These are phyloP conservation scores for Capromys pilorides DNA, from an alignment of 2,797 vertebrate species.

Conservation along the genomic window DNA sequence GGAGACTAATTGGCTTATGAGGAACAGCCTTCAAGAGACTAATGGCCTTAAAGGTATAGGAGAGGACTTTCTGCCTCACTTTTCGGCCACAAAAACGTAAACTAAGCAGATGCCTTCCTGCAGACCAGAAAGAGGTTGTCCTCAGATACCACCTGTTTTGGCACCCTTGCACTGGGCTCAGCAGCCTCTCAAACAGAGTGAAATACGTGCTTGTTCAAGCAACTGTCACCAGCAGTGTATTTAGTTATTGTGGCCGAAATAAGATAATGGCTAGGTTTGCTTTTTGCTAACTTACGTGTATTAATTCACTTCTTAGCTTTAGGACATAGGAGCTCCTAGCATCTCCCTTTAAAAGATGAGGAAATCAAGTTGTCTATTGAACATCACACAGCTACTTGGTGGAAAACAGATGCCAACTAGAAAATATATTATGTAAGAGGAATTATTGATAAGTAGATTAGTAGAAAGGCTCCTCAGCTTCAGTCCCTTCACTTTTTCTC, in stretches of 20 bases:
- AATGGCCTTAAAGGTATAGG: neutral
- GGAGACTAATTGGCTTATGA: too few relatives aligned
- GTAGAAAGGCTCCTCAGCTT: neutral
- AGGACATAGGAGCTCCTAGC: neutral
- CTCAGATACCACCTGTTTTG: neutral
- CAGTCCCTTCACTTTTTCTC: neutral
- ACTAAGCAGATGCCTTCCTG: neutral
- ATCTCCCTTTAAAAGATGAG: conserved; percentile 5
- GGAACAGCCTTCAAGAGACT: neutral
- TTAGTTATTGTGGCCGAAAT: neutral
- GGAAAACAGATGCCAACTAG: neutral
- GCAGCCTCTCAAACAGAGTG: neutral
- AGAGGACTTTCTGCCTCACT: neutral
- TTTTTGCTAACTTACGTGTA: neutral
- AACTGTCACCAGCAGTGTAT: neutral
- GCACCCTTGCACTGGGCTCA: too few relatives aligned
- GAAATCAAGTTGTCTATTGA: neutral
- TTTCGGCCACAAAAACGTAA: neutral
- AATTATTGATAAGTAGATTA: neutral
- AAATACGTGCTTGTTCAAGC: neutral
- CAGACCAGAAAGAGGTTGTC: neutral
- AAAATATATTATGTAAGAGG: neutral
- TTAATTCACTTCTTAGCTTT: neutral
- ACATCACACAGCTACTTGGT: neutral
- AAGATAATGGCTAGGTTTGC: neutral